These are phyloP conservation scores for Syndactyla subalaris DNA, from an alignment of 2,797 vertebrate species.

Conservation along the genomic window DNA sequence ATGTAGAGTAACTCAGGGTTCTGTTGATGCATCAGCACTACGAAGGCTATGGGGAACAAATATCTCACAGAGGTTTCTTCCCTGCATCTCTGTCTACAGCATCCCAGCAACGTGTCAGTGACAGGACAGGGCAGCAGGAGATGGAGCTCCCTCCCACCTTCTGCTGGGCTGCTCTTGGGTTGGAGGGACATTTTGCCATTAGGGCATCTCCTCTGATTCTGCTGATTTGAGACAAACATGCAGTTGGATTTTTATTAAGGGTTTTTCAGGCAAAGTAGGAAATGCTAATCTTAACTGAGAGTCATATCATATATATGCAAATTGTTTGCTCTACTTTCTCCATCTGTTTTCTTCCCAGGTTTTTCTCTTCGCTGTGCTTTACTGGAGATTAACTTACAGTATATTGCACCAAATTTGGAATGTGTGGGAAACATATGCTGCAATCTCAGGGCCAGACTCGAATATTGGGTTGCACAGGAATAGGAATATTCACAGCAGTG, in stretches of 20 bases:
- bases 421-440: conserved; percentile 66
- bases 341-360: conserved; percentile 62
- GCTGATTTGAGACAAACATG: background rate
- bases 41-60: background rate
- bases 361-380: conserved; percentile 43
- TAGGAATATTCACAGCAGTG: conserved; percentile 56
- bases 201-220: background rate
- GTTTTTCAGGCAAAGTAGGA: conserved; percentile 35
- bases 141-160: background rate
- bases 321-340: conserved; percentile 71
- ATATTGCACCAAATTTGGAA: conserved; percentile 55
- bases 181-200: background rate
- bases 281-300: conserved; percentile 68
- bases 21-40: background rate
- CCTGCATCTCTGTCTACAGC: background rate
- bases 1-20: background rate
- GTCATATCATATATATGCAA: conserved; percentile 65
- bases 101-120: background rate
- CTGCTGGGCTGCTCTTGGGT: fast-evolving
- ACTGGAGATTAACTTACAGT: conserved; percentile 62
- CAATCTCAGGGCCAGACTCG: conserved; percentile 53
- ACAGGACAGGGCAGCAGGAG: background rate
- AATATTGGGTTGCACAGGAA: conserved; percentile 64
- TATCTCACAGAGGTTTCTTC: background rate
- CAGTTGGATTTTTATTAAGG: conserved; percentile 34